Evolutionary conservation across 2,888 invertebrate species (phyloP), one percentile per base, ranked within the genome.

Genomic region (Amblyjoppa proteus): DNA sequence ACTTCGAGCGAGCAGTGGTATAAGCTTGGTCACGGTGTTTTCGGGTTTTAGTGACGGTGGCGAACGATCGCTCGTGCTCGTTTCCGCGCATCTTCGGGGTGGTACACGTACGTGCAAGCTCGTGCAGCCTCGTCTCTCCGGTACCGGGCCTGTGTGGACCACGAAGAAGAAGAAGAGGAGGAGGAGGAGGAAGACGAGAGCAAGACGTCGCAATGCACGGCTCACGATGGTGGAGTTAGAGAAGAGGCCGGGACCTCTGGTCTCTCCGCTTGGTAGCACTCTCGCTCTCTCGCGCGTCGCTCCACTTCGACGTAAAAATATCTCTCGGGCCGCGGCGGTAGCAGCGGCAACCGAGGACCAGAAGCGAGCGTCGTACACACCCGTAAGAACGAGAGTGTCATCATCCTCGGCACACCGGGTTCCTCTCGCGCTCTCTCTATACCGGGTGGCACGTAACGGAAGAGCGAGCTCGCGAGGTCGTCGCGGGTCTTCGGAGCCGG

Each of bases 281-380:
- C 79, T 75, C 73, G 87, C 83, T 89, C 77, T 77, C 78, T 81
- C 79, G 71, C 73, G 87, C 83, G 89, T 88, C 90, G 91, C 90
- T 91, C 91, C 89, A 90, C 91, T 90, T 91, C 81, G 90, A 91
- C 91, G 91, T 91, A 92, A 92, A 92, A 92, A 92, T 92, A 92
- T 90, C 91, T 88, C 88, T 81, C 81, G 53, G 81, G 81, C 74
- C 73, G 58, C 77, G 78, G 49, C 66, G 51, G 45, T 73, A 71
- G 51, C 66, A 45, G 66, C 49, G 49, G 74, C 80, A 49, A 28
- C 45, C 34, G 58, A 84, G 58, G 11, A 49, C 45, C 45, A 49
- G 9, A 20, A 56, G 58, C 58, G 1, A 28, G 58, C 58, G 0
- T 20, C 45, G 45, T 49, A 16, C 64, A 74, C 66, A 70, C 78